A percentile compares a stretch with the other conserved stretches of the same genome.
Evolutionary conservation across 2,113 vertebrate genomes (phyloP).

Genomic region (Mungos mungo): DNA sequence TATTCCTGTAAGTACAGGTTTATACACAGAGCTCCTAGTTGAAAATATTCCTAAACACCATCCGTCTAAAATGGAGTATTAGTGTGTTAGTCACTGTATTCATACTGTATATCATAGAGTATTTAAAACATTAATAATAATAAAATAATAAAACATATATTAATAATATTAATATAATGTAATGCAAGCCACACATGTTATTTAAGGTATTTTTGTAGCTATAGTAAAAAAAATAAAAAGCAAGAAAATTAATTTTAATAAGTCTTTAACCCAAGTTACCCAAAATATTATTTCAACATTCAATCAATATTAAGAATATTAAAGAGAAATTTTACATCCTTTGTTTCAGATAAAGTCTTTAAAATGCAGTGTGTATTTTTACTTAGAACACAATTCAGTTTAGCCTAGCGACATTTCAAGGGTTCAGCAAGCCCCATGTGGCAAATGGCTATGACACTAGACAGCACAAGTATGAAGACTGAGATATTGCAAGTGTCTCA

Average conservation of each 20-base stretch:
- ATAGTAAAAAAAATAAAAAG: background rate
- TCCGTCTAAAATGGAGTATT: background rate
- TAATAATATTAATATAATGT: background rate
- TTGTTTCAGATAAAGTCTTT: constrained; percentile 2
- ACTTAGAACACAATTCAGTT: background rate
- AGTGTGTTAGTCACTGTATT: background rate
- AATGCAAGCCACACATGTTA: background rate
- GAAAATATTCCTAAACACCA: background rate
- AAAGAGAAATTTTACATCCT: background rate
- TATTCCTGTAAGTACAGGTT: background rate
- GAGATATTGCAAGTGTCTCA: background rate
- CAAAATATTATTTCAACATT: background rate
- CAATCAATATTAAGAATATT: background rate
- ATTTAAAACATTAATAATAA: background rate
- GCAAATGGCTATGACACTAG: no score
- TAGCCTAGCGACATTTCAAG: background rate
- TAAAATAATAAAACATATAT: background rate
- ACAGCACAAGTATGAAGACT: background rate
- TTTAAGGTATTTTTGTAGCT: background rate
- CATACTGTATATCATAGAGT: background rate
- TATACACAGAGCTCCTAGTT: background rate
- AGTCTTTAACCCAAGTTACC: background rate
- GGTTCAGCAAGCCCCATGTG: background rate
- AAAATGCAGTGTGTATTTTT: background rate
- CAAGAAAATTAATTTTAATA: background rate